Evolutionary conservation across 2,113 vertebrate species (phyloP), one percentile per base, ranked within the genome.

Genomic region (Alectura lathami): DNA sequence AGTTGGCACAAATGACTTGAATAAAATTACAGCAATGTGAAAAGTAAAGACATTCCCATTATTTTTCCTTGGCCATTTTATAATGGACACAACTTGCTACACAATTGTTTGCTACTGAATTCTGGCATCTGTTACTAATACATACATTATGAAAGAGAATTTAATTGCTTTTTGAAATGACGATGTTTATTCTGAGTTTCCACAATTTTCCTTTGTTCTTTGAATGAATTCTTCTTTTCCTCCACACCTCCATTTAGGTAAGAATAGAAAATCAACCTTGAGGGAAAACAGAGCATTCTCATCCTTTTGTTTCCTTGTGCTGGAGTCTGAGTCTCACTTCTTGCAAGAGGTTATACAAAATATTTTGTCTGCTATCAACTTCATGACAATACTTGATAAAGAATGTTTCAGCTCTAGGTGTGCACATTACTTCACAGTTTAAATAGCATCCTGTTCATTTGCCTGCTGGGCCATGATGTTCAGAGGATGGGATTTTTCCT

Each of bases 371-470:
- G 42, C 20, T 60, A 43, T 89, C 21, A 50, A 9, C 47, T 80
- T 89, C 9, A 17, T 57, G 36, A 74, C 69, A 32, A 14, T 26
- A 26, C 30, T 74, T 78, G 47, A 70, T 59, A 68, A 69, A 62
- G 57, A 85, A 29, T 27, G 53, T 82, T 72, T 54, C 4, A 68
- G 30, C 36, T 47, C 42, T 86, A 91, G 51, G 22, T 53, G 6
- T 38, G n/a, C 45, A 40, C 45, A 69, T 77, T 89, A 53, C 36
- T 91, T 80, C 40, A 34, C 27, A 83, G n/a, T 72, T 84, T 64
- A 83, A 91, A 69, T 72, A 56, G 2, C 64, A 93, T 42, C 47
- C 68, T 72, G 60, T 66, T 96, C 43, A 36, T 93, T 93, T 92
- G 23, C 74, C 78, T 85, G 45, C 77, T 93, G 89, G 23, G 50